These are phyloP conservation scores for mouse (Mus musculus) DNA, from an alignment of 2,113 vertebrate species.

Conservation along the genomic window DNA sequence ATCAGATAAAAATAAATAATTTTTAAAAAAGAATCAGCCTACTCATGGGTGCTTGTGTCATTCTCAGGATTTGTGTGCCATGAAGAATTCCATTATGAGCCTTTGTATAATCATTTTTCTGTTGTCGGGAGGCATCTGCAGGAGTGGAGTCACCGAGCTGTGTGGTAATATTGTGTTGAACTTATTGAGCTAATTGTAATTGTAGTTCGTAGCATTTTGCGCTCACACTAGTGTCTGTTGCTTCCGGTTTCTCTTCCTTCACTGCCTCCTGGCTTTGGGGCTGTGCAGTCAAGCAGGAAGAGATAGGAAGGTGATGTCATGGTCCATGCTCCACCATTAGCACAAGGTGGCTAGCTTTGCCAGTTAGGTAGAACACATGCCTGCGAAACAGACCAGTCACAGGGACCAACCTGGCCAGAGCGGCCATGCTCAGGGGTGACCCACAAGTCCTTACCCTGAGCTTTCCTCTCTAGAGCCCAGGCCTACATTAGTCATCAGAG, in stretches of 20 bases:
- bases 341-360: background rate
- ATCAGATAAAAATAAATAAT: background rate
- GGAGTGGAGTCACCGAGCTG: background rate
- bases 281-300: background rate
- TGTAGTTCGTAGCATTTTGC: background rate
- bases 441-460: background rate
- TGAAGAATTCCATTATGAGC: background rate
- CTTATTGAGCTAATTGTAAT: background rate
- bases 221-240: background rate
- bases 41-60: too few species aligned
- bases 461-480: background rate
- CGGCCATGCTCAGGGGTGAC: background rate
- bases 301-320: too few species aligned
- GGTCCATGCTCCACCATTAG: background rate
- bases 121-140: background rate
- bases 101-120: background rate
- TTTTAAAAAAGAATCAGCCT: background rate
- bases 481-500: too few species aligned
- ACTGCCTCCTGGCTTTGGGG: background rate
- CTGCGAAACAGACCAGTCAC: background rate
- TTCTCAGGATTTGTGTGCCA: background rate
- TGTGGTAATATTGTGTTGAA: background rate
- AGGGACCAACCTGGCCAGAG: fast-evolving
- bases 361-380: background rate
- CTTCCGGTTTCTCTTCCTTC: background rate